Percentiles rank a stretch among this genome's conserved stretches.
Evolutionary conservation across 2,113 vertebrate species (phyloP).

Genomic region (Alexandromys fortis): DNA sequence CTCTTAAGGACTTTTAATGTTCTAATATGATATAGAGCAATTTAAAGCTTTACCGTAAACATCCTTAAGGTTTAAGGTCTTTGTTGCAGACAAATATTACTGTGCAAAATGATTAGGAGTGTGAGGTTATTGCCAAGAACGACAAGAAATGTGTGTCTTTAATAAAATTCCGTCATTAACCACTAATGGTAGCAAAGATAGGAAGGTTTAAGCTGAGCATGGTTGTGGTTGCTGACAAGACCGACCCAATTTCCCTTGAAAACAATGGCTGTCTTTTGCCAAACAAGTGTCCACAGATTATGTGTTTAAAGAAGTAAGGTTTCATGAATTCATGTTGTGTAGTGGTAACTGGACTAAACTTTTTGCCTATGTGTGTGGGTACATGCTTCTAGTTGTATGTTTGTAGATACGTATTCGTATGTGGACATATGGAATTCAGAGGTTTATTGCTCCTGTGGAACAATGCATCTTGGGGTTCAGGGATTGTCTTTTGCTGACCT

Average conservation of each 20-base stretch:
- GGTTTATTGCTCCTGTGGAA: background rate
- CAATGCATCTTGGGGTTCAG: too few relatives aligned
- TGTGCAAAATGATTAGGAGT: background rate
- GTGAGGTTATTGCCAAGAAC: background rate
- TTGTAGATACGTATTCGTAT: background rate
- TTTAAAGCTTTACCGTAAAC: background rate
- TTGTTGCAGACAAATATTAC: background rate
- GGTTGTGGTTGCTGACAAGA: background rate
- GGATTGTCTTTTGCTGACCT: too few relatives aligned
- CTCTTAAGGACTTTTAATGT: conserved; percentile 32
- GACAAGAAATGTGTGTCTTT: background rate
- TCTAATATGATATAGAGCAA: background rate
- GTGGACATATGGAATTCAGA: too few relatives aligned
- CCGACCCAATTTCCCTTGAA: background rate
- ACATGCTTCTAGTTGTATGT: background rate
- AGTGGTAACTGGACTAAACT: background rate
- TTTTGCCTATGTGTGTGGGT: background rate
- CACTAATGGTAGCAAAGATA: background rate
- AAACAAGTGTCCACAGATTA: background rate
- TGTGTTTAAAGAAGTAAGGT: background rate
- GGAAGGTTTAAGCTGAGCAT: background rate
- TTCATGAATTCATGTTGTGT: background rate
- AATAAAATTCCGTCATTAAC: background rate
- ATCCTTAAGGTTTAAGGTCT: background rate
- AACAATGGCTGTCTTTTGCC: background rate